Conservation (phyloP, 37 sponge, comb jelly and placozoan genomes). For the Geodia barretti region DNA sequence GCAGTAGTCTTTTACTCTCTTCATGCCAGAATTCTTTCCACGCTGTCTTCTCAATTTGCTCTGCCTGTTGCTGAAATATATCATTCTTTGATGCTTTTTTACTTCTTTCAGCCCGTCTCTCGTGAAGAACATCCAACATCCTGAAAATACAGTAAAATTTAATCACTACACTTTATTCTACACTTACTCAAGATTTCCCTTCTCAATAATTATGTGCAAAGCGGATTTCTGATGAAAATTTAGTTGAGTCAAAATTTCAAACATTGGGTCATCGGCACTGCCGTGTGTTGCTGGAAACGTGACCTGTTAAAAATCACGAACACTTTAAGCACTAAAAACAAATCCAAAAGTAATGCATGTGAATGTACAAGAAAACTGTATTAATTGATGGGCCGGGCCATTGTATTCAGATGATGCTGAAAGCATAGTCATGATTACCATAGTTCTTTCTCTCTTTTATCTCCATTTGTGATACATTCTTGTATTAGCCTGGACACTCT, state of each 20-base stretch:
- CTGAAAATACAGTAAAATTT: neutral
- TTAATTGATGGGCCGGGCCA: no score
- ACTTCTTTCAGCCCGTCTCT: neutral
- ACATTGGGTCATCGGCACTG: neutral
- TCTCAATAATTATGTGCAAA: neutral
- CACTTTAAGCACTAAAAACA: no score
- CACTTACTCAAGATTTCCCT: neutral
- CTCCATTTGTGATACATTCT: no score
- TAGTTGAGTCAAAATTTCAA: neutral
- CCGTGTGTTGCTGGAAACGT: no score
- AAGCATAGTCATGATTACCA: no score
- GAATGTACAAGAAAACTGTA: no score
- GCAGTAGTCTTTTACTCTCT: neutral
- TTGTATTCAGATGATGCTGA: no score
- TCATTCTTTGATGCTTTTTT: neutral
- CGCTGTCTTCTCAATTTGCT: neutral
- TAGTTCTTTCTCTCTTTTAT: no score
- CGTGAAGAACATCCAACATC: neutral
- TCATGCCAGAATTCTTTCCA: neutral
- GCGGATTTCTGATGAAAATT: neutral
- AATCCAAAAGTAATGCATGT: no score
- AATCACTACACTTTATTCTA: neutral
- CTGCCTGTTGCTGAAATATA: neutral
- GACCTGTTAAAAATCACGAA: no score
- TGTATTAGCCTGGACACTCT: no score